Evolutionary conservation across 2,888 invertebrate species (phyloP).

Genomic region (Congeria kusceri): DNA sequence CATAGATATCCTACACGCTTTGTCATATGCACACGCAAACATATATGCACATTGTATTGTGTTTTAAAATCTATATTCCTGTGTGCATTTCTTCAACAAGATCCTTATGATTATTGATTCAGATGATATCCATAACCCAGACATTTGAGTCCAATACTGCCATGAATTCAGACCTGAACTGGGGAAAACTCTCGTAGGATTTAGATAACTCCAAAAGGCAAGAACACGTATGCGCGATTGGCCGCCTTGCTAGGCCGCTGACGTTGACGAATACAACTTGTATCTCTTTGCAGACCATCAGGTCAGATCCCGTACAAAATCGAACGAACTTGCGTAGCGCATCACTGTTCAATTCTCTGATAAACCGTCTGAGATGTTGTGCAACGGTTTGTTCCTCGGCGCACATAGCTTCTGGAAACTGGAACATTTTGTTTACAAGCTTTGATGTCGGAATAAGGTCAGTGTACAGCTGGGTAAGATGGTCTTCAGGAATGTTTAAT

Average conservation of each 20-base stretch:
- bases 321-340: constrained; percentile 29
- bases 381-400: constrained; percentile 35
- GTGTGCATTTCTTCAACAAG: not conserved
- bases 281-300: no score
- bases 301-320: no score
- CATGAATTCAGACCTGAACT: constrained; percentile 24
- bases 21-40: no score
- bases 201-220: constrained; percentile 34
- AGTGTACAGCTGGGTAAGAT: constrained; percentile 23
- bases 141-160: constrained; percentile 34
- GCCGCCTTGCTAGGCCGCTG: no score
- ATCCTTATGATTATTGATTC: constrained; percentile 29
- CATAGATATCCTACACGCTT: no score
- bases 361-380: constrained; percentile 29
- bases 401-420: constrained; percentile 37
- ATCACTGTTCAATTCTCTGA: constrained; percentile 35
- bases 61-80: not conserved
- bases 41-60: not conserved
- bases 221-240: constrained; percentile 49
- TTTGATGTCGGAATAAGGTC: constrained; percentile 34
- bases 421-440: constrained; percentile 25
- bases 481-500: constrained; percentile 17
- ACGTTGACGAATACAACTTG: no score
- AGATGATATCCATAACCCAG: constrained; percentile 30
- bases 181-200: constrained; percentile 9